Evolutionary conservation across 2,797 vertebrate genomes (phyloP).

Genomic region (Meriones psammophilus): DNA sequence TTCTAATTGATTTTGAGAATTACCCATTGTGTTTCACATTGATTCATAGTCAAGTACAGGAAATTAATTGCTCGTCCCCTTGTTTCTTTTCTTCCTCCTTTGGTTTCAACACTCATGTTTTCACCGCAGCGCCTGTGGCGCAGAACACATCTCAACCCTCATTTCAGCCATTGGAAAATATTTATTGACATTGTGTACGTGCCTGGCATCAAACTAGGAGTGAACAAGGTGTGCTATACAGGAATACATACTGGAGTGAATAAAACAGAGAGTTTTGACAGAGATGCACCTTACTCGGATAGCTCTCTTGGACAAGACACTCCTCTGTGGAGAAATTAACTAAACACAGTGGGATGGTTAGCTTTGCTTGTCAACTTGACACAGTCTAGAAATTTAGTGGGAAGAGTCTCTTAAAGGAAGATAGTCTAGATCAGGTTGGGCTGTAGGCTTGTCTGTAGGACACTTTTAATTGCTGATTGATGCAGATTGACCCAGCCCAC

Average conservation of each 20-base stretch:
- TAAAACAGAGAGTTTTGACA: neutral
- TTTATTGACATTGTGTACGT: neutral
- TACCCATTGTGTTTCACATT: neutral
- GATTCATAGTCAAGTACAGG: neutral
- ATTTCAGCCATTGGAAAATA: neutral
- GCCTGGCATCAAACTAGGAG: neutral
- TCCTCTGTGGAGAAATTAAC: neutral
- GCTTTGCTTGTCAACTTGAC: neutral
- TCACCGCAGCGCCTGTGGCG: neutral
- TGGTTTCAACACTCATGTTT: neutral
- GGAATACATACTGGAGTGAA: neutral
- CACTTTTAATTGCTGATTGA: neutral
- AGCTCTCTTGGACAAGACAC: neutral
- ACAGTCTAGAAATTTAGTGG: neutral
- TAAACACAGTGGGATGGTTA: neutral
- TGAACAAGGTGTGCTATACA: neutral
- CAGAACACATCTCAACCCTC: neutral
- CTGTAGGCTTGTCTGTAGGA: neutral
- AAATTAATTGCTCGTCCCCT: neutral
- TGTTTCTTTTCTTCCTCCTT: neutral
- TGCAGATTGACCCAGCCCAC: neutral
- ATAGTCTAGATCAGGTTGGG: neutral
- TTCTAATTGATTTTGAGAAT: slow-evolving; percentile 35
- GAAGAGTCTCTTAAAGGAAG: neutral
- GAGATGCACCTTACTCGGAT: neutral